These are phyloP conservation scores for Apteryx mantelli DNA, from an alignment of 2,113 vertebrate species.

Conservation along the genomic window DNA sequence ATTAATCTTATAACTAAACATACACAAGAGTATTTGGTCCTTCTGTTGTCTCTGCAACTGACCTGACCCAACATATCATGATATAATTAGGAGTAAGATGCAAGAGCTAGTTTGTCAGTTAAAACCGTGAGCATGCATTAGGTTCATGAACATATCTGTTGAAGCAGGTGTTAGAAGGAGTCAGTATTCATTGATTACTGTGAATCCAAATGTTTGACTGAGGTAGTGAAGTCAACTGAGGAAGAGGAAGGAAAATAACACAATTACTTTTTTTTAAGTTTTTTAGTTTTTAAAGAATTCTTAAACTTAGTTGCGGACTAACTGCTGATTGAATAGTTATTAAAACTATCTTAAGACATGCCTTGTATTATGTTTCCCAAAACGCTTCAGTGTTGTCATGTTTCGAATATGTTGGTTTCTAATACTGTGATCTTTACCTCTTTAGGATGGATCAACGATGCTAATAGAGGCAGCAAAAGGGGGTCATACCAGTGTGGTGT, in stretches of 20 bases:
- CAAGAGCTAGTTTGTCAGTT: not conserved
- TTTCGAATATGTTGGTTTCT: not conserved
- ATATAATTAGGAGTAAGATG: not conserved
- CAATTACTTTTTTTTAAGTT: not conserved
- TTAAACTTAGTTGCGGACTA: not conserved
- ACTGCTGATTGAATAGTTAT: not conserved
- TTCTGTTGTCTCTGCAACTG: fast-evolving
- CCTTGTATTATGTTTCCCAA: fast-evolving
- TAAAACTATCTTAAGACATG: fast-evolving
- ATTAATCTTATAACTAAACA: fast-evolving
- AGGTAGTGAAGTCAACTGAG: not conserved
- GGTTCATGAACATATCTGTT: fast-evolving
- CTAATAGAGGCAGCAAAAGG: slow-evolving; percentile 99
- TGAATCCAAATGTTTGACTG: fast-evolving
- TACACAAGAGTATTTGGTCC: fast-evolving
- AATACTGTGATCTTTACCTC: not conserved
- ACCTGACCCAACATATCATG: fast-evolving
- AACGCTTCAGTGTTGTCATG: not conserved
- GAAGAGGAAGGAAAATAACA: not conserved
- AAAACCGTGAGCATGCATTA: not conserved
- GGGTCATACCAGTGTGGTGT: slow-evolving; percentile 98
- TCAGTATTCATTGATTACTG: not conserved
- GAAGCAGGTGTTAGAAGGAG: not conserved
- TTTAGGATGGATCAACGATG: slow-evolving; percentile 97
- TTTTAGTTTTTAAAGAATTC: not conserved